Percentiles rank a stretch among this genome's conserved stretches.
Conservation (phyloP, 2,797 vertebrate species). For the Brachymystax lenok region DNA sequence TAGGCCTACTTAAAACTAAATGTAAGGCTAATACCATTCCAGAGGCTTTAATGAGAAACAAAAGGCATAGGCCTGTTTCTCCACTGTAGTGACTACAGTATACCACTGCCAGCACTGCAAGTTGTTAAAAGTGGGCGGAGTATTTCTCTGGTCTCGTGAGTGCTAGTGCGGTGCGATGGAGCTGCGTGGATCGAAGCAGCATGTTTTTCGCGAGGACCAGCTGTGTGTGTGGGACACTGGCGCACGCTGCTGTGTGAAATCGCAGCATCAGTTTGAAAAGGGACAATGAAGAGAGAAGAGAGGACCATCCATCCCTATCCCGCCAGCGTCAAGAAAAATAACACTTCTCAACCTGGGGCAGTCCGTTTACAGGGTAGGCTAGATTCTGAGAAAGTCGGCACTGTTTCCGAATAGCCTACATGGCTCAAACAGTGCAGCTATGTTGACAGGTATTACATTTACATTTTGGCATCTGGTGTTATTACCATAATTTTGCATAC, state of each 20-base stretch:
- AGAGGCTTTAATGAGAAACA: background rate
- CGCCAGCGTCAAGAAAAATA: conserved; percentile 1
- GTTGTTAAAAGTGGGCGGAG: conserved; percentile 48
- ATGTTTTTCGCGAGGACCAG: conserved; percentile 38
- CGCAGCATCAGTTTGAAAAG: conserved; percentile 53
- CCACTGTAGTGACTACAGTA: background rate
- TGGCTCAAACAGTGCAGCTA: background rate
- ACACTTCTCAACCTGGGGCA: conserved; percentile 31
- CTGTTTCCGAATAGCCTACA: background rate
- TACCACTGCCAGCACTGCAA: background rate
- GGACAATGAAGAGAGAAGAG: conserved; percentile 21
- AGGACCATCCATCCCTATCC: background rate
- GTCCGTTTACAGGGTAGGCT: background rate
- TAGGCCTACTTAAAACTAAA: background rate
- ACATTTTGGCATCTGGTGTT: conserved; percentile 24
- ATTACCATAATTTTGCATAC: conserved; percentile 12
- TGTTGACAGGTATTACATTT: background rate
- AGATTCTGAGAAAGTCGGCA: background rate
- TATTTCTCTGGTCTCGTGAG: conserved; percentile 7
- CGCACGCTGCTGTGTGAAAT: conserved; percentile 26
- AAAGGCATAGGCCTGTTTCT: background rate
- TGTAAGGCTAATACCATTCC: background rate
- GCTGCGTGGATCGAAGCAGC: conserved; percentile 38
- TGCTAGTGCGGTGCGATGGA: conserved; percentile 30
- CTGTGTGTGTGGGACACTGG: conserved; percentile 29